phyloP scores from a whole-genome alignment of 1,140 invertebrate species.

The Brachionus plicatilis region DNA sequence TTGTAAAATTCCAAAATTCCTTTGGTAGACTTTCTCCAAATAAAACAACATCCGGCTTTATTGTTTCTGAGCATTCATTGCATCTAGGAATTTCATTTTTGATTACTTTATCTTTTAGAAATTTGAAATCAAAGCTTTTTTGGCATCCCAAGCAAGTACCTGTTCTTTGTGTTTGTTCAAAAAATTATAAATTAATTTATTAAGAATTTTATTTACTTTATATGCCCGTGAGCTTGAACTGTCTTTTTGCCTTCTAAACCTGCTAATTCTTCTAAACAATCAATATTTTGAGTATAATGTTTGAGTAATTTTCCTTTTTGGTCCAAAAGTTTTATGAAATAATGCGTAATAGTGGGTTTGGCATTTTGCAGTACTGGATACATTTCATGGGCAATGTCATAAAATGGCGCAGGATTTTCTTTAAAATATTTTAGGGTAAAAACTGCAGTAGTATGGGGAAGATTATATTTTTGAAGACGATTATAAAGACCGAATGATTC shows the following conservation, averaged over 20 bases:
- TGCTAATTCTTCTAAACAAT: slow-evolving; percentile 78
- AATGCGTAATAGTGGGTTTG: slow-evolving; percentile 45
- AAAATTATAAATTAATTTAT: neutral
- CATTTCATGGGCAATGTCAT: slow-evolving; percentile 77
- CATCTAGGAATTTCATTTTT: slow-evolving; percentile 37
- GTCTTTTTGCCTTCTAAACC: slow-evolving; percentile 77
- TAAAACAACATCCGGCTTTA: slow-evolving; percentile 57
- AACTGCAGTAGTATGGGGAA: slow-evolving; percentile 1
- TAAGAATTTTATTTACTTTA: slow-evolving; percentile 52
- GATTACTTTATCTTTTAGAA: slow-evolving; percentile 13
- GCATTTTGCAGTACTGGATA: slow-evolving; percentile 72
- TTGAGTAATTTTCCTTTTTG: slow-evolving; percentile 9
- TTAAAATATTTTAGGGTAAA: slow-evolving; percentile 29
- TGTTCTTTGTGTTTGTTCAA: neutral
- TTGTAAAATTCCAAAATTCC: slow-evolving; percentile 52
- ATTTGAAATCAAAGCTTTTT: neutral
- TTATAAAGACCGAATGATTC: slow-evolving; percentile 59
- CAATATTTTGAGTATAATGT: slow-evolving; percentile 71
- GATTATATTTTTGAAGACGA: neutral
- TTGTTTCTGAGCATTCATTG: slow-evolving; percentile 46
- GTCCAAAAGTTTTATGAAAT: slow-evolving; percentile 38
- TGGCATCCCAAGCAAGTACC: slow-evolving; percentile 22
- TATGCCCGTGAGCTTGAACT: slow-evolving; percentile 88
- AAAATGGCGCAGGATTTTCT: slow-evolving; percentile 25
- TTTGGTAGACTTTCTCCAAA: slow-evolving; percentile 56